A percentile compares a stretch with the other conserved stretches of the same genome.
Evolutionary conservation across 2,888 invertebrate species (phyloP).

Genomic region (Raillietiella orientalis): DNA sequence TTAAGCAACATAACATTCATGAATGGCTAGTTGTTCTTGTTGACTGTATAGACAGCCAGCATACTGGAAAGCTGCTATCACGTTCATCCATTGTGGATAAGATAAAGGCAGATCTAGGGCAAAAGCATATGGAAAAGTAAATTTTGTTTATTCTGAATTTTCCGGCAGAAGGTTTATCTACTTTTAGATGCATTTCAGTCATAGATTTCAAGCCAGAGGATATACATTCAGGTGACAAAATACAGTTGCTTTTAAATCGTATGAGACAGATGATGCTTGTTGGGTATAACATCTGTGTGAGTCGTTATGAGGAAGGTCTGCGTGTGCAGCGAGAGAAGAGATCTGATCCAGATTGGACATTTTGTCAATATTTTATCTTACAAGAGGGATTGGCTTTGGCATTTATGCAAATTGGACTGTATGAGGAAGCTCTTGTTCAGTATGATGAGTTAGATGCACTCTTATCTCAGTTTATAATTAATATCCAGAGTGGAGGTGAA

Average conservation of each 20-base stretch:
- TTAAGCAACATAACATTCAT: conserved; percentile 34
- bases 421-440: conserved; percentile 77
- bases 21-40: conserved; percentile 69
- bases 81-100: conserved; percentile 78
- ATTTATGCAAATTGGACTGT: conserved; percentile 66
- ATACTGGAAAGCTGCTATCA: conserved; percentile 62
- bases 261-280: conserved; percentile 48
- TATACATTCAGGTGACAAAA: conserved; percentile 60
- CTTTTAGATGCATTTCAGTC: conserved; percentile 53
- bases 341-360: conserved; percentile 71
- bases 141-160: conserved; percentile 4
- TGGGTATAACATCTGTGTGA: conserved; percentile 53
- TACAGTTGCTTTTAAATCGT: conserved; percentile 48
- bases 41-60: conserved; percentile 63
- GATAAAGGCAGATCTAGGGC: conserved; percentile 69
- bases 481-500: conserved; percentile 45
- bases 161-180: conserved; percentile 7
- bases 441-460: conserved; percentile 90
- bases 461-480: conserved; percentile 81
- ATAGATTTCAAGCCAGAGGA: conserved; percentile 69
- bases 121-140: conserved; percentile 41
- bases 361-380: conserved; percentile 69
- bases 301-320: conserved; percentile 17
- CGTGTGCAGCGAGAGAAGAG: conserved; percentile 63
- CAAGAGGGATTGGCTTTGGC: conserved; percentile 87